phyloP scores from a whole-genome alignment of 2,888 invertebrate species.

The Agriopis marginaria region DNA sequence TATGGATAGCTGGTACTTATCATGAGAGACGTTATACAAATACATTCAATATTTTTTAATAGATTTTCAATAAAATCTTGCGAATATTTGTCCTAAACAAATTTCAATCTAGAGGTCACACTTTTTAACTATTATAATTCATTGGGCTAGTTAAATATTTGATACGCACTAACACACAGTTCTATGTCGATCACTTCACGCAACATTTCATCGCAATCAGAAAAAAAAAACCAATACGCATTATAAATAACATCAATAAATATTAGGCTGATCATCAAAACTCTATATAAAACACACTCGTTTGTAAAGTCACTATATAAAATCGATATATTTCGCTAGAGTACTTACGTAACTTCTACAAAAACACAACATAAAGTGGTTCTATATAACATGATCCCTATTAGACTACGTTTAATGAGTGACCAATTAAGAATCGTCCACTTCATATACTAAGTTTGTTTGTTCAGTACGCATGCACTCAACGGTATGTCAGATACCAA shows the following conservation, averaged over 20 bases:
- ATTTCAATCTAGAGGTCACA: not conserved
- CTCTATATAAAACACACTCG: conserved; percentile 37
- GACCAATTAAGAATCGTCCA: conserved; percentile 33
- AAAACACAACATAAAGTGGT: conserved; percentile 39
- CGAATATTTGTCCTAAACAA: not conserved
- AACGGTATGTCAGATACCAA: conserved; percentile 16
- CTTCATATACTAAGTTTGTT: conserved; percentile 6
- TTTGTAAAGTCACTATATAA: conserved; percentile 47
- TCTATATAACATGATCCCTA: conserved; percentile 43
- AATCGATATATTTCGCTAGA: conserved; percentile 50
- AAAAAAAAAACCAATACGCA: conserved; percentile 11
- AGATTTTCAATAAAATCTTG: not conserved
- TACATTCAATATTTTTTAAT: no score
- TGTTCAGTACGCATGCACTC: conserved; percentile 49
- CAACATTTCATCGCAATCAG: conserved; percentile 5
- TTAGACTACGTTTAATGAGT: conserved; percentile 28
- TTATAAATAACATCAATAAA: conserved; percentile 25
- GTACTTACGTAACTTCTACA: conserved; percentile 44
- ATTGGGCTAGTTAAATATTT: conserved; percentile 12
- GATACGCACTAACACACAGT: conserved; percentile 11
- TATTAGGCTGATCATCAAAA: conserved; percentile 22
- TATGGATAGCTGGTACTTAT: no score
- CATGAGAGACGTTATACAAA: no score
- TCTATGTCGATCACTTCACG: conserved; percentile 7
- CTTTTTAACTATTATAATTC: not conserved